Base-by-base conservation (phyloP, 2,113 vertebrate species). In the Cyanoderma ruficeps region DNA sequence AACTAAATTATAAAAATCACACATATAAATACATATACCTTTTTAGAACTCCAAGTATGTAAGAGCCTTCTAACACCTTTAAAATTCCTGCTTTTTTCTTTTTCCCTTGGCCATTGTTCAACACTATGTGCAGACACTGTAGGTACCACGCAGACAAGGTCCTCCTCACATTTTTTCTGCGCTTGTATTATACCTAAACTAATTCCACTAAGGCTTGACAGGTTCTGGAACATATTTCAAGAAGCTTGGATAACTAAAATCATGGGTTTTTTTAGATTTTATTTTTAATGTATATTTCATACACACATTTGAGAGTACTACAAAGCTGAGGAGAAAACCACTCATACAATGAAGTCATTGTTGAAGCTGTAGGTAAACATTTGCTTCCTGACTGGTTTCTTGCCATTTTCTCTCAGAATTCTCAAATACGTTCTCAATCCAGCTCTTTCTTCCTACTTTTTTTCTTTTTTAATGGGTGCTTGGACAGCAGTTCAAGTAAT, bases 1-100 rank as follows among this genome's bases (percentile, higher is more conserved):
- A 96, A 94, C 90, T 95, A 90, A 97, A 82, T 44, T 13, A 11
- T 23, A 79, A 86, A 21, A 88, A 74, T 70, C 52, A 68, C 25
- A 88, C 7, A 35, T 27, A 70, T 19, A 67, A 63, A 83, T 55
- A 79, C 25, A 44, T 21, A 56, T 3, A 55, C 5, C n/a, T 92
- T 76, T 83, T 76, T 30, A 65, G 47, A 78, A 37, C n/a, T 83
- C 19, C 11, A 64, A 90, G 25, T 61, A 87, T 0, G 0, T 33
- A 80, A 47, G 30, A 80, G 31, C 7, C 9, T 50, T 42, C 22
- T 10, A 74, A 89, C 25, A 70, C 24, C 67, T 90, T 70, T 57
- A 57, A 83, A 77, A 86, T 50, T 55, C 19, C 21, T 52, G 13
- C 39, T 56, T 59, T 60, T 49, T 59, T 28, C 37, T 70, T 67